These are phyloP conservation scores for Dipodomys ordii DNA, from an alignment of 2,113 vertebrate genomes.

Conservation along the genomic window DNA sequence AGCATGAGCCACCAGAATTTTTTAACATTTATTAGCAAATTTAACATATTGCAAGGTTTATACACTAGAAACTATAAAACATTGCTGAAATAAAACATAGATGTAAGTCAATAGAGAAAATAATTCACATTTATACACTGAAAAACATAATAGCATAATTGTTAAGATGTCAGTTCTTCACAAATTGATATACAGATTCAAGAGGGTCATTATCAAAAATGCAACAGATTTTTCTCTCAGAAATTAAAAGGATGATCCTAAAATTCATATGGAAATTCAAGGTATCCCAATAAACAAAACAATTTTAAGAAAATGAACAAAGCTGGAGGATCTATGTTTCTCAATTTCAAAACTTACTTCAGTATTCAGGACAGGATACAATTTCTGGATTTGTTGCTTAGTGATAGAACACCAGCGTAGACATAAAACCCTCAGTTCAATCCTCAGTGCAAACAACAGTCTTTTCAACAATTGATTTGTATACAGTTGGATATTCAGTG, in stretches of 20 bases:
- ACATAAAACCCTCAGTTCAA: too few species aligned
- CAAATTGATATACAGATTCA: not conserved
- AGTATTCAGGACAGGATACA: not conserved
- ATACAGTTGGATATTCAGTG: not conserved
- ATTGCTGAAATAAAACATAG: not conserved
- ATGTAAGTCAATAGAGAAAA: not conserved
- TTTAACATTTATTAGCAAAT: not conserved
- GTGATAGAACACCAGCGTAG: too few species aligned
- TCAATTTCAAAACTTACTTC: slow-evolving; percentile 14
- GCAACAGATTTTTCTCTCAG: not conserved
- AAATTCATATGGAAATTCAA: not conserved
- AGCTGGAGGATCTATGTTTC: not conserved
- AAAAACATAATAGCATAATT: not conserved
- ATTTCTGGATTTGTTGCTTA: too few species aligned
- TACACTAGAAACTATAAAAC: not conserved
- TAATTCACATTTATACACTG: not conserved
- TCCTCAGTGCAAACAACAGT: not conserved
- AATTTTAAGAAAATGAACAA: not conserved
- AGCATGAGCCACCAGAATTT: not conserved
- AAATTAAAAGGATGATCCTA: not conserved
- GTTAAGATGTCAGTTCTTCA: not conserved
- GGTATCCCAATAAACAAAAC: not conserved
- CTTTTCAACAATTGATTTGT: slow-evolving; percentile 23
- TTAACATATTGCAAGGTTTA: not conserved
- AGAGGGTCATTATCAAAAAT: too few species aligned